Conservation (phyloP, 1,140 invertebrate genomes). For the Dinothrombium tinctorium region DNA sequence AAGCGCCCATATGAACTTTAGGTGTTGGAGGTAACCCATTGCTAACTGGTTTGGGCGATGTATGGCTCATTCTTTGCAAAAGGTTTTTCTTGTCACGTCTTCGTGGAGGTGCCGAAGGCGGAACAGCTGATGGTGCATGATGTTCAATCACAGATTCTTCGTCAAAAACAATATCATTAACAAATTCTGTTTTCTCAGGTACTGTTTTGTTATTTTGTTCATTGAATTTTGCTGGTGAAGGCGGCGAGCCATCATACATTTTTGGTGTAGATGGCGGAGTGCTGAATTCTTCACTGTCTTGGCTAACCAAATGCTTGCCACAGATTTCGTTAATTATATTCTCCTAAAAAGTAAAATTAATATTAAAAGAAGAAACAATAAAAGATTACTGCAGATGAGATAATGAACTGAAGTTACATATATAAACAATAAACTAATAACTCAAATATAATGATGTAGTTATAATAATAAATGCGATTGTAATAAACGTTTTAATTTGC, state of each 20-base stretch:
- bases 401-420: background rate
- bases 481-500: too few species aligned
- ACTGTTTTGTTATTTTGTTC: background rate
- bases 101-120: slow-evolving; percentile 3
- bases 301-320: slow-evolving; percentile 1
- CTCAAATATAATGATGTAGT: background rate
- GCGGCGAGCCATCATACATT: background rate
- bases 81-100: background rate
- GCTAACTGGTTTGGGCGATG: slow-evolving; percentile 29
- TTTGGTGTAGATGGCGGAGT: slow-evolving; percentile 10
- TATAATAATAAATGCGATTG: too few species aligned
- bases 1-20: slow-evolving; percentile 98
- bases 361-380: background rate
- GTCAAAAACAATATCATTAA: background rate
- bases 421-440: background rate
- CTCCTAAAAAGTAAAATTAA: slow-evolving; percentile 1
- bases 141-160: background rate
- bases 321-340: slow-evolving; percentile 8
- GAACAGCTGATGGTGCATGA: background rate
- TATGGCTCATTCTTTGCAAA: background rate
- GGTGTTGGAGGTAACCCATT: slow-evolving; percentile 93
- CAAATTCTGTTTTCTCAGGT: background rate
- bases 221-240: background rate
- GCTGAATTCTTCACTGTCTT: slow-evolving; percentile 4
- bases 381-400: too few species aligned